These are phyloP conservation scores for Schizopygopsis pylzovi DNA, from an alignment of 2,797 vertebrate species.

Conservation along the genomic window DNA sequence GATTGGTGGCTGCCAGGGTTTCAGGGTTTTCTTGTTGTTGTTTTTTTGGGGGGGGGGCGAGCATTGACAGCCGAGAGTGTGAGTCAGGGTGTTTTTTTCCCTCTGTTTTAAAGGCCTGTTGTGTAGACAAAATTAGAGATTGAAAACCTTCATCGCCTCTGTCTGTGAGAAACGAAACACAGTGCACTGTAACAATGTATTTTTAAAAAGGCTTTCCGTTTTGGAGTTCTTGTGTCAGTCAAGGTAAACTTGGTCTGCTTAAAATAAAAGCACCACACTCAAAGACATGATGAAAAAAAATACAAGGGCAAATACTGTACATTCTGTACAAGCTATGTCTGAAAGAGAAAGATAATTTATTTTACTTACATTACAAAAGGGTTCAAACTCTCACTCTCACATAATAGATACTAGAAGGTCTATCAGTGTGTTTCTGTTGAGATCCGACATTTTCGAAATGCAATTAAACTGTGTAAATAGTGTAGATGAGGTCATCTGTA, in stretches of 20 bases:
- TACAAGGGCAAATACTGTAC: conserved; percentile 20
- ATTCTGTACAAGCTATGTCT: background rate
- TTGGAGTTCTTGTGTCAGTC: background rate
- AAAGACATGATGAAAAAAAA: conserved; percentile 6
- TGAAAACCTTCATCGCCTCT: conserved; percentile 25
- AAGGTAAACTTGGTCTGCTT: background rate
- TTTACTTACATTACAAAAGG: conserved; percentile 22
- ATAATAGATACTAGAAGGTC: background rate
- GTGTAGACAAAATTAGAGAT: conserved; percentile 13
- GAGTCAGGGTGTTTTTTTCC: conserved; percentile 40
- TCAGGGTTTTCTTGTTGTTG: background rate
- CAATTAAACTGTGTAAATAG: background rate
- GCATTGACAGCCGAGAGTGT: conserved; percentile 33
- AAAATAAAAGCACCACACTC: background rate
- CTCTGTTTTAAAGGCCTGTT: conserved; percentile 26
- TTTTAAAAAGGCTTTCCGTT: conserved; percentile 24
- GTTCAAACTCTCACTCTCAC: background rate
- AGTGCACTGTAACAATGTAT: conserved; percentile 7
- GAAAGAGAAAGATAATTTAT: conserved; percentile 7
- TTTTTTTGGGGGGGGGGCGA: background rate
- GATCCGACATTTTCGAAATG: background rate
- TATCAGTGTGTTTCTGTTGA: background rate
- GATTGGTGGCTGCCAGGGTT: conserved; percentile 40
- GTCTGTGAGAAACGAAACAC: conserved; percentile 29
- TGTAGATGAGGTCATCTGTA: background rate